Conservation (phyloP, 2,888 invertebrate genomes). For the Amiota communis region DNA sequence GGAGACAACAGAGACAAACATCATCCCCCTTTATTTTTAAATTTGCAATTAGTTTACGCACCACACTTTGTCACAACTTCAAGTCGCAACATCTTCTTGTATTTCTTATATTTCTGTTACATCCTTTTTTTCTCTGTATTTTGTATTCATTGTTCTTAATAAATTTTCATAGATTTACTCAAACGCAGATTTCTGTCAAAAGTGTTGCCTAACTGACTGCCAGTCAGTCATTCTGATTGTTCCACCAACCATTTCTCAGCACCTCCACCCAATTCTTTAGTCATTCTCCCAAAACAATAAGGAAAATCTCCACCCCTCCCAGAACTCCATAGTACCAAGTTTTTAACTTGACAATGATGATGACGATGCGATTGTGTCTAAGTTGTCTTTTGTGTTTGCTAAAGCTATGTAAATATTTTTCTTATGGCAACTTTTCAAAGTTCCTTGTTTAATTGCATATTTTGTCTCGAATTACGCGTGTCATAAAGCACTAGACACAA, state of each 20-base stretch:
- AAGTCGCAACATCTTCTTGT: constrained; percentile 39
- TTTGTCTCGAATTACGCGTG: constrained; percentile 65
- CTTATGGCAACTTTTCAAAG: constrained; percentile 56
- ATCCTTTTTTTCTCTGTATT: constrained; percentile 51
- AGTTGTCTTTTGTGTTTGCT: constrained; percentile 59
- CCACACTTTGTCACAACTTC: neutral
- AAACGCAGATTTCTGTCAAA: constrained; percentile 63
- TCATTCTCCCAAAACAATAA: too few relatives aligned
- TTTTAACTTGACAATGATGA: constrained; percentile 47
- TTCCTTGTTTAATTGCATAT: constrained; percentile 66
- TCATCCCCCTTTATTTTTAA: constrained; percentile 21
- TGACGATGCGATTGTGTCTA: constrained; percentile 47
- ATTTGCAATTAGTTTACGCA: constrained; percentile 3
- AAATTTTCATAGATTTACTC: constrained; percentile 66
- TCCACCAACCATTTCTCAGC: too few relatives aligned
- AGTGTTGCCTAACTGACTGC: constrained; percentile 20
- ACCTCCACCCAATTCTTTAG: too few relatives aligned
- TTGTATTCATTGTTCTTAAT: constrained; percentile 56
- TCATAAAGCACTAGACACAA: constrained; percentile 59
- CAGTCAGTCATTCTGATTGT: constrained; percentile 22
- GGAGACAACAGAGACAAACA: constrained; percentile 46
- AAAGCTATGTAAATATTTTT: constrained; percentile 65
- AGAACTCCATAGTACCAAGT: too few relatives aligned
- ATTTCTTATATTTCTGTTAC: constrained; percentile 44
- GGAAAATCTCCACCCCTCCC: too few relatives aligned